A percentile compares a stretch with the other conserved stretches of the same genome.
Conservation (phyloP, 2,113 vertebrate genomes). For the Bettongia penicillata region DNA sequence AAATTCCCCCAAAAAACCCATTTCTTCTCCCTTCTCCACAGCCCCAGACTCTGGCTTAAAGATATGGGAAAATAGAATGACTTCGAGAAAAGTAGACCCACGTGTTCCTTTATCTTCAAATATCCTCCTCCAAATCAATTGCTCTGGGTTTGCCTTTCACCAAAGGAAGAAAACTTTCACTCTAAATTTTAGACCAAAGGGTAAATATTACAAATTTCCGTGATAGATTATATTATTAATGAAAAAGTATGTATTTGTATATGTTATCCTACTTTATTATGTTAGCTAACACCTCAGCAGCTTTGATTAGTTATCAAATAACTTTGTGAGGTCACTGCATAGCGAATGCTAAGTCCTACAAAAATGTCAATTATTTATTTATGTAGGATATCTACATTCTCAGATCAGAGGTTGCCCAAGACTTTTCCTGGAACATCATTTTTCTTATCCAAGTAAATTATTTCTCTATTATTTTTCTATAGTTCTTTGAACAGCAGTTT, state of each 20-base stretch:
- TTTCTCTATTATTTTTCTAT: slow-evolving; percentile 22
- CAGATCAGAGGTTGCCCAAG: neutral
- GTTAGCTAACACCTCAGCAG: neutral
- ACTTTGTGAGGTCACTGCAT: neutral
- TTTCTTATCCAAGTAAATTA: neutral
- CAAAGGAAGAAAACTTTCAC: neutral
- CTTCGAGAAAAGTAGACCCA: neutral
- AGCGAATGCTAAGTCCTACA: neutral
- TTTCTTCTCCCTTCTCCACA: neutral
- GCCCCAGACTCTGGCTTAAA: neutral
- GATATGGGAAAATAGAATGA: neutral
- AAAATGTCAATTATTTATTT: neutral
- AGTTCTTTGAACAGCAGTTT: neutral
- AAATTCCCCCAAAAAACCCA: neutral
- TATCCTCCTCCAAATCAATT: neutral
- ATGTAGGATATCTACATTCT: neutral
- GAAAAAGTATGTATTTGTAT: neutral
- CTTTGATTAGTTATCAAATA: neutral
- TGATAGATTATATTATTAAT: neutral
- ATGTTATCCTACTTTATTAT: neutral
- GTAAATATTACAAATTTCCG: neutral
- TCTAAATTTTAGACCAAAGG: neutral
- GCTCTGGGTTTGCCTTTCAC: neutral
- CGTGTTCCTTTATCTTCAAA: neutral
- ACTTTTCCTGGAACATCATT: neutral